Percentiles rank a stretch among this genome's conserved stretches.
These are phyloP conservation scores for Apis mellifera DNA, from an alignment of 1,140 invertebrate genomes.

Conservation along the genomic window DNA sequence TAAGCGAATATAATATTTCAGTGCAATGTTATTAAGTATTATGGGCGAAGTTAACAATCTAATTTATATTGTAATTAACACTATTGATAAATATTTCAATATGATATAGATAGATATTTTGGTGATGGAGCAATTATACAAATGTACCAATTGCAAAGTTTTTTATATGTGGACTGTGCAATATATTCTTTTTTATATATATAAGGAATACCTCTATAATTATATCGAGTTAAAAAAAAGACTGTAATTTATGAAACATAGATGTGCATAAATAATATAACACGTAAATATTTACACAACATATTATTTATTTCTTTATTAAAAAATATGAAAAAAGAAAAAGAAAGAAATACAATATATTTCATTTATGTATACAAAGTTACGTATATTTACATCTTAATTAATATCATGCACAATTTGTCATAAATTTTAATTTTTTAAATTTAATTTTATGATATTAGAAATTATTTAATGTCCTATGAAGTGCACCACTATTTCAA, in stretches of 20 bases:
- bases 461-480: background rate
- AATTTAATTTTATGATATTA: constrained; percentile 17
- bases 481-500: background rate
- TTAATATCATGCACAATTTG: background rate
- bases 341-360: constrained; percentile 24
- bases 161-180: constrained; percentile 26
- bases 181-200: constrained; percentile 32
- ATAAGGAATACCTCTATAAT: constrained; percentile 12
- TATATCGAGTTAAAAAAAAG: constrained; percentile 26
- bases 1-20: background rate
- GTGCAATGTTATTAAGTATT: constrained; percentile 60
- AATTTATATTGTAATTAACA: constrained; percentile 32
- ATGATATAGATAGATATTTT: constrained; percentile 42
- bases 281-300: background rate
- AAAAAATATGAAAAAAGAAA: constrained; percentile 31
- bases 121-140: constrained; percentile 57
- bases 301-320: constrained; percentile 30
- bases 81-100: constrained; percentile 12
- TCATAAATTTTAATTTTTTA: background rate
- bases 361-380: constrained; percentile 10
- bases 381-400: constrained; percentile 29
- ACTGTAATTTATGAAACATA: constrained; percentile 43
- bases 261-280: constrained; percentile 13
- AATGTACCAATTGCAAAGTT: constrained; percentile 5
- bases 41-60: background rate